Base-by-base conservation (phyloP, 2,888 invertebrate genomes). In the Lamellibrachia satsuma region DNA sequence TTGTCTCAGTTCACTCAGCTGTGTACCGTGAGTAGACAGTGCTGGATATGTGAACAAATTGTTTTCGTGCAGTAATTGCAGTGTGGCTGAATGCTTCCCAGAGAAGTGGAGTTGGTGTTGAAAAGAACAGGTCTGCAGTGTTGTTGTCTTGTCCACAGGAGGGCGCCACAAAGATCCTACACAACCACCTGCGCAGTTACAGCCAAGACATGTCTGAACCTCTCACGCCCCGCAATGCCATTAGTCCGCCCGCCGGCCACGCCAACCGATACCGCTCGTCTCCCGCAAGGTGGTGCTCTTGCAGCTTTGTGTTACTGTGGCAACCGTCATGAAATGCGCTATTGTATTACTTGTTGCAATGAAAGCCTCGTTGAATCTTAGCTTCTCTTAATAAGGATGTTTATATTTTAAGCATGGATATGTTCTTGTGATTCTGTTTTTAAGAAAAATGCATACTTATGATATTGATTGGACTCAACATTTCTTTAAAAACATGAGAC, bases 161-260 rank as follows among this genome's bases (percentile, higher is more conserved):
- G 94, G 96, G 96, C 93, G 96, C 96, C 92, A 96, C 96, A 52
- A 95, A 95, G 94, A 95, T 97, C 92, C 94, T 97, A 90, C 95
- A 96, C 94, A 95, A 95, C 91, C 96, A 96, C 93, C 94, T 96
- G 91, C 94, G 95, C 22, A 94, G 94, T 60, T 92, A 95, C 39
- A 93, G 92, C 27, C 93, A 94, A 52, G 95, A 95, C 52, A 94
- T 94, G 15, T 75, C 75, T 15, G 96, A 96, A 91, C 96, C 96
- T 27, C 93, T 96, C 51, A 95, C 96, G 3, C 96, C 96, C 3
- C 94, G 96, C 92, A 96, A 96, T 93, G 95, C 95, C 91, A 93
- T 93, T n/a, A 93, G 93, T 90, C 94, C 94, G 3, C 91, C 51
- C 22, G 91, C 52, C 7, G 52, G 91, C 52, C 91, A 27, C 91